Evolutionary conservation across 2,888 invertebrate species (phyloP).

Genomic region (Entomobrya multifasciata): DNA sequence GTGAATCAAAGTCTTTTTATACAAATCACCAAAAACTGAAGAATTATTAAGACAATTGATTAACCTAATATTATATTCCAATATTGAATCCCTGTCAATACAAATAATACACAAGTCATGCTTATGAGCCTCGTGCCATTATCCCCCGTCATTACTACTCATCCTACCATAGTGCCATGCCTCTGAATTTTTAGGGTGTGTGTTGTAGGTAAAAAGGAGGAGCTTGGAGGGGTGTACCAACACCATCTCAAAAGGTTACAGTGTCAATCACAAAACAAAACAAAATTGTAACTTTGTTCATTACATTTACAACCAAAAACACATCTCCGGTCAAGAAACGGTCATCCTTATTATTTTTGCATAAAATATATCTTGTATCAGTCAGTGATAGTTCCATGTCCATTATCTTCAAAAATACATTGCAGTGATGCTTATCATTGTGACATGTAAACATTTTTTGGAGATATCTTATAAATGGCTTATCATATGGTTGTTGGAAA

Average conservation of each 20-base stretch:
- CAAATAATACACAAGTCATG: no score
- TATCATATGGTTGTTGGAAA: no score
- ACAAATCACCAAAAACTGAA: neutral
- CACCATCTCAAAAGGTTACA: slow-evolving; percentile 18
- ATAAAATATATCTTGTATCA: neutral
- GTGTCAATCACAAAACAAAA: slow-evolving; percentile 1
- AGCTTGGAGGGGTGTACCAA: no score
- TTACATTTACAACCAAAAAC: no score
- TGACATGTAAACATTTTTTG: no score
- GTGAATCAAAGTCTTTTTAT: slow-evolving; percentile 19
- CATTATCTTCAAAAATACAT: no score
- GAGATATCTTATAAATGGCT: no score
- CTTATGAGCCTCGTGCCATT: neutral
- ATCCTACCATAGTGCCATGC: neutral
- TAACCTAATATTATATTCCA: neutral
- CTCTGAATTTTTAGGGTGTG: neutral
- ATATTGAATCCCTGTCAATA: neutral
- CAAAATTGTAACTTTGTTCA: no score
- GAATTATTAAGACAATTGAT: neutral
- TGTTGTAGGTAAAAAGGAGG: neutral
- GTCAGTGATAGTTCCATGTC: neutral
- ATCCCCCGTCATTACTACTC: neutral
- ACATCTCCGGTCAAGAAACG: no score
- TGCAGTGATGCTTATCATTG: no score
- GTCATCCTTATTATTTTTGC: slow-evolving; percentile 6